phyloP scores from a whole-genome alignment of 2,113 vertebrate species.

The Heteronetta atricapilla region DNA sequence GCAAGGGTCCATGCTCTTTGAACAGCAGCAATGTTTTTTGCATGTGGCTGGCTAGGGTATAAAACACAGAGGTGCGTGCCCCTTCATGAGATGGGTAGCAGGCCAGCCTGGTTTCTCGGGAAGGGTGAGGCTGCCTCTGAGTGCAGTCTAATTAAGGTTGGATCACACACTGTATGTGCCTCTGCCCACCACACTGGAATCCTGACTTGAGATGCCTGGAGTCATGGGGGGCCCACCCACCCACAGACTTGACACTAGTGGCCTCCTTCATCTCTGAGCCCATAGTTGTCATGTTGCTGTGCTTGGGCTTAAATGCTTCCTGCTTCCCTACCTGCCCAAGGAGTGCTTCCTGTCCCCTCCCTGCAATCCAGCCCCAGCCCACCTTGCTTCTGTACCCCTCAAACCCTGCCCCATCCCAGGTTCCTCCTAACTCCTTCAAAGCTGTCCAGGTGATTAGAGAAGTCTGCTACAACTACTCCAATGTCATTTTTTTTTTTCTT shows the following conservation, averaged over 20 bases:
- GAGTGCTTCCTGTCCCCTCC: background rate
- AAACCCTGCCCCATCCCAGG: background rate
- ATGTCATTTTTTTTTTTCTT: too few relatives aligned
- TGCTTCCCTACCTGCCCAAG: background rate
- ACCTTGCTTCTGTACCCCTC: background rate
- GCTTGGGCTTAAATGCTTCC: background rate
- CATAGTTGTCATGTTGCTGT: background rate
- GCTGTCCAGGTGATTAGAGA: background rate
- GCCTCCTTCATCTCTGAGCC: background rate
- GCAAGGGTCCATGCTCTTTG: background rate
- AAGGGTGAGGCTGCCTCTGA: background rate
- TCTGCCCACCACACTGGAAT: background rate
- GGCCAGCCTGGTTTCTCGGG: background rate
- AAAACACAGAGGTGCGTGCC: background rate
- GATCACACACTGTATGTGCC: background rate
- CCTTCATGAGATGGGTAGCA: accelerated
- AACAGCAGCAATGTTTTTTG: accelerated
- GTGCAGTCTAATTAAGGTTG: background rate
- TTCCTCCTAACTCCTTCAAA: background rate
- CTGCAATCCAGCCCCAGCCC: background rate
- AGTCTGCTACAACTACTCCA: accelerated
- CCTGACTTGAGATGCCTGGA: background rate
- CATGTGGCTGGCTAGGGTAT: background rate
- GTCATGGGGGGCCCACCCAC: background rate
- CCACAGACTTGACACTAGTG: background rate